Conservation (phyloP, 2,113 vertebrate species). For the Dolichallabes microphthalmus region DNA sequence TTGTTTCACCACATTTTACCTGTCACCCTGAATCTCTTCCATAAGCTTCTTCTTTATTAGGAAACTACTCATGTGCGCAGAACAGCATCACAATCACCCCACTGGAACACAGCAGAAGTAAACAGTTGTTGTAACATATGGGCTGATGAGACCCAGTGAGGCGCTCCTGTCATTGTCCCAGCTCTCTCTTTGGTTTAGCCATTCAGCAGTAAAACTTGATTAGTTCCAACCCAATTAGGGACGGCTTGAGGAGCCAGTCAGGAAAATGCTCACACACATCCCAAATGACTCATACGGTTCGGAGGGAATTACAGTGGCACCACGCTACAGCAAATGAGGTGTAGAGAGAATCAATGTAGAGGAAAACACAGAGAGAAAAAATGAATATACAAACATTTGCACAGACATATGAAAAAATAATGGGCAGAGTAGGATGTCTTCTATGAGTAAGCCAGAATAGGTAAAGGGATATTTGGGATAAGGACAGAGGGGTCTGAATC, state of each 20-base stretch:
- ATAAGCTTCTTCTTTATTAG: slow-evolving; percentile 36
- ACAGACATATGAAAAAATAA: neutral
- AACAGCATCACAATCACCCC: neutral
- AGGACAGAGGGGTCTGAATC: slow-evolving; percentile 35
- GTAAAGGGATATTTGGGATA: neutral
- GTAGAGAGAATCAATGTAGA: neutral
- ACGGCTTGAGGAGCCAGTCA: slow-evolving; percentile 17
- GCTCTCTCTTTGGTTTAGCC: slow-evolving; percentile 61
- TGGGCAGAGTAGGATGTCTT: neutral
- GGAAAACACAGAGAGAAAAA: neutral
- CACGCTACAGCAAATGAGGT: neutral
- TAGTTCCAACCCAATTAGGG: slow-evolving; percentile 73
- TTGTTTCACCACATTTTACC: neutral
- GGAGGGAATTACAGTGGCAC: neutral
- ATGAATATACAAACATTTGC: neutral
- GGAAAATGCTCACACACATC: slow-evolving; percentile 37
- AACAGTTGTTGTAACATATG: slow-evolving; percentile 44
- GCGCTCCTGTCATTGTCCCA: slow-evolving; percentile 52
- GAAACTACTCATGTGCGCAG: slow-evolving; percentile 21
- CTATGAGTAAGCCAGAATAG: neutral
- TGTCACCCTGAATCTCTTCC: slow-evolving; percentile 42
- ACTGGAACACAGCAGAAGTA: slow-evolving; percentile 21
- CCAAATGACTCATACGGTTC: slow-evolving; percentile 24
- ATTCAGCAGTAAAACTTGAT: slow-evolving; percentile 71
- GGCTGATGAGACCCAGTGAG: slow-evolving; percentile 47